Evolutionary conservation across 2,888 invertebrate genomes (phyloP).

Genomic region (Eilema griseolum): DNA sequence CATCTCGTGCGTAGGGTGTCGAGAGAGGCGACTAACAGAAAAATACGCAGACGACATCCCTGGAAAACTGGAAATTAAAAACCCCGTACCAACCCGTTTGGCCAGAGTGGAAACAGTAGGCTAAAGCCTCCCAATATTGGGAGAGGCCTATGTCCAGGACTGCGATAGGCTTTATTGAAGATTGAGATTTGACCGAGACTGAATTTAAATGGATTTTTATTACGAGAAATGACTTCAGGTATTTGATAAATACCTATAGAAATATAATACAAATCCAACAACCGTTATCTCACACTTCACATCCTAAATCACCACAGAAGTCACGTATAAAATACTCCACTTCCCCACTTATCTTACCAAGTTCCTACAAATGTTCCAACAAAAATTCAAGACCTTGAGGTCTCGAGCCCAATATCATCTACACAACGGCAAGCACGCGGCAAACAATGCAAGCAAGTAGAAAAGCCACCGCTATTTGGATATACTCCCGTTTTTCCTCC

Average conservation of each 20-base stretch:
- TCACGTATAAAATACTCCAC: not conserved
- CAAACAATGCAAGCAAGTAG: conserved; percentile 60
- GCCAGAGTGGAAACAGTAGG: no score
- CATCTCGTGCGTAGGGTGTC: no score
- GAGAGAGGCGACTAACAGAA: no score
- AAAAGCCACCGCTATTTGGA: conserved; percentile 80
- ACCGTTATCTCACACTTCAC: not conserved
- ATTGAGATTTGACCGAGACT: no score
- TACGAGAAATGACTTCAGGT: no score
- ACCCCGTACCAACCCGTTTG: no score
- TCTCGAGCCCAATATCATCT: conserved; percentile 69
- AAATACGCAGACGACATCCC: no score
- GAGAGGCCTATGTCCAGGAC: no score
- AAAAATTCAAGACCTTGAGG: conserved; percentile 29
- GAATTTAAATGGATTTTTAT: no score
- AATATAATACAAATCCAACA: not conserved
- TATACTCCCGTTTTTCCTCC: conserved; percentile 58
- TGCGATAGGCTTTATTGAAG: no score
- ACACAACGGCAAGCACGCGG: conserved; percentile 64
- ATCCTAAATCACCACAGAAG: not conserved
- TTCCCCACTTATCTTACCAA: conserved; percentile 9
- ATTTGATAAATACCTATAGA: not conserved
- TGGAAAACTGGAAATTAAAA: no score
- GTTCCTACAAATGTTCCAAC: conserved; percentile 41
- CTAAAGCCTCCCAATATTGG: no score